phyloP scores from a whole-genome alignment of 2,797 vertebrate genomes.

The Mormyrus hasselquistii region DNA sequence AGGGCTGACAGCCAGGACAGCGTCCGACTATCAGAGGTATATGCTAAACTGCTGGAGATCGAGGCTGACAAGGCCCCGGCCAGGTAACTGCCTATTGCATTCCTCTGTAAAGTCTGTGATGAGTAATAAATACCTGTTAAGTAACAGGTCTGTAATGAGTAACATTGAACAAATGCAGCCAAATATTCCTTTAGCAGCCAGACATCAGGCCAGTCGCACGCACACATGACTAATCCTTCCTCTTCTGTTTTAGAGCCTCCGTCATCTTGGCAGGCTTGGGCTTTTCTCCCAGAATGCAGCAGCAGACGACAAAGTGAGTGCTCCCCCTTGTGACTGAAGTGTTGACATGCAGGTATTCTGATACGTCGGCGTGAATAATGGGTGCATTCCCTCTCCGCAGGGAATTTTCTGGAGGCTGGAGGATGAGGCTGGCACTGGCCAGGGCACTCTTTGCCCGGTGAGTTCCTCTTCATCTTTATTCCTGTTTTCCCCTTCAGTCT shows the following conservation, averaged over 20 bases:
- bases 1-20: constrained; percentile 80
- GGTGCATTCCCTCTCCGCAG: constrained; percentile 52
- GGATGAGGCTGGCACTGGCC: constrained; percentile 92
- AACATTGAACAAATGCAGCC: not conserved
- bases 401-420: constrained; percentile 97
- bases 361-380: not conserved
- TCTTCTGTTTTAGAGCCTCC: constrained; percentile 68
- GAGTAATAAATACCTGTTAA: not conserved
- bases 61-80: constrained; percentile 95
- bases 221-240: not conserved
- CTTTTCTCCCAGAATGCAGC: constrained; percentile 86
- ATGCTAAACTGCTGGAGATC: constrained; percentile 85
- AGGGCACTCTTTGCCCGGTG: constrained; percentile 90
- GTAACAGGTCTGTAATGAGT: not conserved
- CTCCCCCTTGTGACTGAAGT: not conserved
- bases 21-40: constrained; percentile 79
- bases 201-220: not conserved
- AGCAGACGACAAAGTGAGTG: constrained; percentile 86
- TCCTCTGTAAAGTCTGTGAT: not conserved
- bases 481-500: not conserved
- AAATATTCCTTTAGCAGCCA: not conserved
- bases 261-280: constrained; percentile 92
- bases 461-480: constrained; percentile 34
- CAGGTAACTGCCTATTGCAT: constrained; percentile 57
- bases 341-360: not conserved